Base-by-base conservation (phyloP, 1,140 invertebrate genomes). In the Pseudomyrmex dendroicus region DNA sequence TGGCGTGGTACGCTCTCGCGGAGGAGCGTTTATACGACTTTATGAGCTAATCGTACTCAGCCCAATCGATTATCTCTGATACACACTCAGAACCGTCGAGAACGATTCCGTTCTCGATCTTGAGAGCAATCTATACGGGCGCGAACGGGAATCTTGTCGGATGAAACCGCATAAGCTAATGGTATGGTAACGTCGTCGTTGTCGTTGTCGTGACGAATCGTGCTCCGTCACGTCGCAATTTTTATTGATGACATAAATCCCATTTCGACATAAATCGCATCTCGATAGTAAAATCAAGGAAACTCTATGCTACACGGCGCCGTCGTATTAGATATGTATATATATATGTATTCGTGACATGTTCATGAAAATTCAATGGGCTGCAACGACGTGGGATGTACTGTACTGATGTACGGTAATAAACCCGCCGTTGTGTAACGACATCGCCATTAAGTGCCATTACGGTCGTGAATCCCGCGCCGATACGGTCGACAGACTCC, bases 51-150 rank as follows among this genome's bases (percentile, higher is more conserved):
- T 87, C 82, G 57, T 86, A 54, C 68, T 57, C 68, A 61, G n/a
- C 61, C 35, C 74, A 67, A 87, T 87, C 86, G 86, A 87, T 87
- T 87, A 84, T 83, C 68, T 83, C 68, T 61, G 84, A 87, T 86
- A 83, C 76, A 74, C 35, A 35, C 35, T 35, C 35, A 7, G 5
- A 7, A 35, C 35, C 35, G 35, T 35, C 35, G 35, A 35, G 35
- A 35, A 35, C 35, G 35, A 35, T 35, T 4, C 35, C 4, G 35
- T 35, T 35, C 5, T 35, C 35, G 35, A 35, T 35, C 35, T 35
- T 35, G 35, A 35, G 35, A 35, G 35, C 35, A 35, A 35, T 35
- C 5, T 35, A 35, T 35, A 35, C 35, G 35, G 35, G 35, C 35
- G 35, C 35, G 35, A 7, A 35, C 35, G 35, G 35, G 35, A 35